Evolutionary conservation across 2,113 vertebrate species (phyloP).

Genomic region (Hippopotamus amphibius): DNA sequence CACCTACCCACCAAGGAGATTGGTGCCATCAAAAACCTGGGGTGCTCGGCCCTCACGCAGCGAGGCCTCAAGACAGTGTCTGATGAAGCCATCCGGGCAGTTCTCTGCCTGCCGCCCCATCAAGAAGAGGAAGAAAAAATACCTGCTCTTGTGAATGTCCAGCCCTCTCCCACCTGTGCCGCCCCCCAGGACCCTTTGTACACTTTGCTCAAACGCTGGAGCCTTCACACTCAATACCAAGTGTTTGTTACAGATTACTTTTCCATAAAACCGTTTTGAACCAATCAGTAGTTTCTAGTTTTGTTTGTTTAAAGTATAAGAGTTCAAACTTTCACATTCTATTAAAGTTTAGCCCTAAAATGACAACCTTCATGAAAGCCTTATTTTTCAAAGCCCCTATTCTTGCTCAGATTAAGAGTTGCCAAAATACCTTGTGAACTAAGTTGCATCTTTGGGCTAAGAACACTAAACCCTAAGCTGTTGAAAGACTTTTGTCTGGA

Average conservation of each 20-base stretch:
- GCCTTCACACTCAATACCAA: slow-evolving; percentile 89
- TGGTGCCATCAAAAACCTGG: slow-evolving; percentile 97
- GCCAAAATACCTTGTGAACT: slow-evolving; percentile 88
- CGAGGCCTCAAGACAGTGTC: slow-evolving; percentile 88
- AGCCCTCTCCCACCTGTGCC: slow-evolving; percentile 30
- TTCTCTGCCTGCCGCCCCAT: slow-evolving; percentile 94
- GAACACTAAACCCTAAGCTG: slow-evolving; percentile 86
- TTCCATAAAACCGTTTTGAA: too few species aligned
- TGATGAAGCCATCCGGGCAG: too few species aligned
- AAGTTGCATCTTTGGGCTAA: slow-evolving; percentile 83
- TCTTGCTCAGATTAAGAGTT: too few species aligned
- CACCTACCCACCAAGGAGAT: slow-evolving; percentile 99
- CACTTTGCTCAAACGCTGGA: slow-evolving; percentile 87
- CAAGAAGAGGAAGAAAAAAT: slow-evolving; percentile 96
- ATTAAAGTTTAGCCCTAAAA: slow-evolving; percentile 69
- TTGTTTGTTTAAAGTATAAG: slow-evolving; percentile 75
- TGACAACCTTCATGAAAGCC: too few species aligned
- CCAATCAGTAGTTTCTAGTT: too few species aligned
- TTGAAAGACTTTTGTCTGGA: slow-evolving; percentile 80
- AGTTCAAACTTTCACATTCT: slow-evolving; percentile 83
- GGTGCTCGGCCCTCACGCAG: slow-evolving; percentile 98
- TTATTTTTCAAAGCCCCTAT: too few species aligned
- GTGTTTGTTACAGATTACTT: slow-evolving; percentile 90
- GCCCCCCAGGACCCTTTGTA: slow-evolving; percentile 80
- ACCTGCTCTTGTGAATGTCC: slow-evolving; percentile 90